These are phyloP conservation scores for Gouania willdenowi DNA, from an alignment of 2,797 vertebrate genomes.

Conservation along the genomic window DNA sequence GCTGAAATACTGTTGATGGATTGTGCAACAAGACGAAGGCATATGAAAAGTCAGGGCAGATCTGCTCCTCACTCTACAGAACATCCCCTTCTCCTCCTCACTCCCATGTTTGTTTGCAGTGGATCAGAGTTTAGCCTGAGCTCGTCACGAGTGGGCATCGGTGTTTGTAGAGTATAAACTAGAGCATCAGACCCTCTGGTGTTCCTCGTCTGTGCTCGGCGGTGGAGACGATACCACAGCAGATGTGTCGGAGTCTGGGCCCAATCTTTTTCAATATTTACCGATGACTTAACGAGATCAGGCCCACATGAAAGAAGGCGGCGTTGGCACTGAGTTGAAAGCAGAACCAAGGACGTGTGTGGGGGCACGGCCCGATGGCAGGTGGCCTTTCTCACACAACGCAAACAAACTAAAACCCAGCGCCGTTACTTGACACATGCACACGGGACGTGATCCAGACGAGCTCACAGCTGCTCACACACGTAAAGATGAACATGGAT, in stretches of 20 bases:
- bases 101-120: slow-evolving; percentile 55
- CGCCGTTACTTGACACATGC: slow-evolving; percentile 58
- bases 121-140: slow-evolving; percentile 60
- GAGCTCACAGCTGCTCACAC: slow-evolving; percentile 52
- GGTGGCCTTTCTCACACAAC: slow-evolving; percentile 62
- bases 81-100: slow-evolving; percentile 31
- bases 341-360: slow-evolving; percentile 47
- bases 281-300: slow-evolving; percentile 69
- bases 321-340: slow-evolving; percentile 72
- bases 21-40: slow-evolving; percentile 53
- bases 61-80: slow-evolving; percentile 45
- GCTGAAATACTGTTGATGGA: slow-evolving; percentile 51
- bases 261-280: slow-evolving; percentile 71
- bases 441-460: slow-evolving; percentile 54
- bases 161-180: slow-evolving; percentile 67
- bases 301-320: slow-evolving; percentile 65
- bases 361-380: slow-evolving; percentile 63
- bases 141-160: slow-evolving; percentile 58
- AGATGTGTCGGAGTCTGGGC: slow-evolving; percentile 73
- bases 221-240: slow-evolving; percentile 61
- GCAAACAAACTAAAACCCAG: slow-evolving; percentile 56
- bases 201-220: slow-evolving; percentile 32
- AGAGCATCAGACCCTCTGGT: slow-evolving; percentile 55
- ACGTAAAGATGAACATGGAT: slow-evolving; percentile 22
- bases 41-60: slow-evolving; percentile 55